phyloP scores from a whole-genome alignment of 2,888 invertebrate genomes.

The Auanema sp. region DNA sequence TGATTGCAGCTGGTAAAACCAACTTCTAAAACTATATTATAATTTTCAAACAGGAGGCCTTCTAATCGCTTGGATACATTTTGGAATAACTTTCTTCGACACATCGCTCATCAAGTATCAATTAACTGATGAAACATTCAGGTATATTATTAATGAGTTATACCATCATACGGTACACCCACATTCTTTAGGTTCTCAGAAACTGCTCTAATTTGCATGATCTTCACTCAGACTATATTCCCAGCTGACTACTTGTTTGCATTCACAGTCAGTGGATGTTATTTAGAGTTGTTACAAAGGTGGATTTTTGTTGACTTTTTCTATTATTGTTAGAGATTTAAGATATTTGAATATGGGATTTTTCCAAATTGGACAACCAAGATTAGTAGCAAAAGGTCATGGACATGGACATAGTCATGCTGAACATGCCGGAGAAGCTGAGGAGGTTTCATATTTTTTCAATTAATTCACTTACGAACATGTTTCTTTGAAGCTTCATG shows the following conservation, averaged over 20 bases:
- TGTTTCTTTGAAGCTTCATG: background rate
- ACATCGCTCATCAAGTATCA: constrained; percentile 59
- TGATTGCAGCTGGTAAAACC: constrained; percentile 34
- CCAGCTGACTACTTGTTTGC: constrained; percentile 62
- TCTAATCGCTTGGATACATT: constrained; percentile 58
- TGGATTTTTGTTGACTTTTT: constrained; percentile 10
- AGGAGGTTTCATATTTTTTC: background rate
- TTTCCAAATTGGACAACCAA: constrained; percentile 57
- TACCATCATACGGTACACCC: no score
- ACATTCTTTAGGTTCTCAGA: constrained; percentile 36
- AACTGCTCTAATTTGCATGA: constrained; percentile 57
- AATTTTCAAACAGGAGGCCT: constrained; percentile 24
- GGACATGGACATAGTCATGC: constrained; percentile 18
- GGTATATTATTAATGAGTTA: constrained; percentile 16
- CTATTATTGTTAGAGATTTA: constrained; percentile 8
- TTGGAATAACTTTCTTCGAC: constrained; percentile 57
- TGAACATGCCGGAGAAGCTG: background rate
- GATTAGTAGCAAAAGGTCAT: constrained; percentile 24
- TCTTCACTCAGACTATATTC: constrained; percentile 62
- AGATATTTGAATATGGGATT: constrained; percentile 58
- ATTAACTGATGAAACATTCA: constrained; percentile 51
- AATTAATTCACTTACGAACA: background rate
- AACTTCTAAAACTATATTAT: background rate
- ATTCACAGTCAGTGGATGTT: constrained; percentile 60
- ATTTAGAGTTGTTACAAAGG: constrained; percentile 57